These are phyloP conservation scores for Tokudaia tokunoshimensis DNA, from an alignment of 2,797 vertebrate species.

Conservation along the genomic window DNA sequence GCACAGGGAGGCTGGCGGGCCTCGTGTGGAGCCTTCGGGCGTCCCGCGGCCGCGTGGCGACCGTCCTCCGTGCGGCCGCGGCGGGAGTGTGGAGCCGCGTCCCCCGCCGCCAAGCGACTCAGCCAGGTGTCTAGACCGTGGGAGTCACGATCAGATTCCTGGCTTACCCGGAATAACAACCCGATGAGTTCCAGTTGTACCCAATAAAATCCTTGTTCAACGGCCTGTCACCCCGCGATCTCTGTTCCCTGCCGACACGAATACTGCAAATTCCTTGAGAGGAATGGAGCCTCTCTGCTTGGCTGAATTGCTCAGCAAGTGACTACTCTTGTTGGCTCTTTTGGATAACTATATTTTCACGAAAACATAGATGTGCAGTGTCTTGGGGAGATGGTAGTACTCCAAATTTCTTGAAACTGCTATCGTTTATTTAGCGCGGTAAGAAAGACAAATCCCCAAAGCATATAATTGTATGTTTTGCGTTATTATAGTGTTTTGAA, in stretches of 20 bases:
- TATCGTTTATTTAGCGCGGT: not conserved
- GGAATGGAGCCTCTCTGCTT: not conserved
- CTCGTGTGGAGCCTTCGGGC: not conserved
- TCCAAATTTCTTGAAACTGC: conserved; percentile 23
- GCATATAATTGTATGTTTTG: not conserved
- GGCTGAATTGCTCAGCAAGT: not conserved
- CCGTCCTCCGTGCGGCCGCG: not conserved
- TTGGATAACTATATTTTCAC: not conserved
- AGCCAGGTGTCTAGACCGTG: not conserved
- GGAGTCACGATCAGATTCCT: not conserved
- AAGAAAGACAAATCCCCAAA: not conserved
- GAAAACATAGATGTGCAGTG: not conserved
- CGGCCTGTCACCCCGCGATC: not conserved
- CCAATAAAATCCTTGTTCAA: not conserved
- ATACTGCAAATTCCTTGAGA: not conserved
- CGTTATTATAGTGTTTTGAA: not conserved
- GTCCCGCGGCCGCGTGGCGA: not conserved
- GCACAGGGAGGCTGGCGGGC: not conserved
- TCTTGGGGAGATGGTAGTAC: not conserved
- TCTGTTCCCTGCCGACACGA: not conserved
- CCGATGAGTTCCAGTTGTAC: not conserved
- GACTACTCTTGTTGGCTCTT: not conserved
- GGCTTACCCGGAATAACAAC: accelerated
- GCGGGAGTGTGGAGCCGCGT: not conserved
- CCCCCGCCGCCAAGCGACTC: accelerated